These are phyloP conservation scores for Lacerta agilis DNA, from an alignment of 2,797 vertebrate genomes.

Conservation along the genomic window DNA sequence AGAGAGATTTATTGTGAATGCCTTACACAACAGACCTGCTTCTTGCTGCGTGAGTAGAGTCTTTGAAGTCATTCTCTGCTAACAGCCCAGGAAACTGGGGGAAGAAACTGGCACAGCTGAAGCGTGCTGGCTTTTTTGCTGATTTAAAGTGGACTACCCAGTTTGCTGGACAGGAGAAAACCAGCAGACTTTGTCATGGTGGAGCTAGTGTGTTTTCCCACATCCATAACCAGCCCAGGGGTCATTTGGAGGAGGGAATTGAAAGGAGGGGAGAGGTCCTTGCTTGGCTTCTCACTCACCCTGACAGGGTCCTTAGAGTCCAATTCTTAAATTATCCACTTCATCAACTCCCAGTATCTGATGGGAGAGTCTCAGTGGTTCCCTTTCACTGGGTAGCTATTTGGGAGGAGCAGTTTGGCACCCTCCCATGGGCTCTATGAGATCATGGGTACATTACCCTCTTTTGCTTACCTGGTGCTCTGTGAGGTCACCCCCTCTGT, in stretches of 20 bases:
- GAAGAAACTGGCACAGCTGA: no score
- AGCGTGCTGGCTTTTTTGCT: no score
- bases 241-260: background rate
- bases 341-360: background rate
- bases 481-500: conserved; percentile 22
- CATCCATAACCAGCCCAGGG: background rate
- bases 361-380: background rate
- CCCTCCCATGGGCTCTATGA: conserved; percentile 8
- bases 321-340: background rate
- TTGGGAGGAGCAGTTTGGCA: conserved; percentile 8
- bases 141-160: no score
- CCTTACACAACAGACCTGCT: no score
- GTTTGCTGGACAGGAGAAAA: no score
- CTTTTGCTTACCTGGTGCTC: conserved; percentile 9
- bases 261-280: background rate
- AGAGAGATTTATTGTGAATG: no score
- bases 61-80: no score
- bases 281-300: background rate
- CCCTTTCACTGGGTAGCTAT: background rate
- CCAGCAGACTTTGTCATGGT: background rate
- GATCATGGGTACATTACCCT: conserved; percentile 9
- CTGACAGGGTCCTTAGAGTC: background rate
- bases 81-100: no score
- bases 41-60: no score
- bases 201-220: background rate